These are phyloP conservation scores for Alloplasta piceator DNA, from an alignment of 2,888 invertebrate genomes.

Conservation along the genomic window DNA sequence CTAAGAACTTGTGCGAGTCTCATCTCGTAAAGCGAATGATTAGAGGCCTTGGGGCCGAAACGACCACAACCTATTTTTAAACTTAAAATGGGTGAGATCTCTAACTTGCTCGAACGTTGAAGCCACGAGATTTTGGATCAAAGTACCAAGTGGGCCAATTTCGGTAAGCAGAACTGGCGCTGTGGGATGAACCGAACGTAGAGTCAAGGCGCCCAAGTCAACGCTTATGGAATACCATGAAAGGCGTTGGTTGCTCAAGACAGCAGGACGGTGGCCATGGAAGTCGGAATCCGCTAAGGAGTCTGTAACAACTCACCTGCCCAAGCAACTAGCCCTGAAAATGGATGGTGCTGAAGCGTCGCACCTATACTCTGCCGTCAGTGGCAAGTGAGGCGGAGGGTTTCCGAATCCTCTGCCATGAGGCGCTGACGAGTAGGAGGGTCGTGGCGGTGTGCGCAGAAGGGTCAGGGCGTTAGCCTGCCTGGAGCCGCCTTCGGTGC, in stretches of 20 bases:
- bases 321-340: constrained; percentile 87
- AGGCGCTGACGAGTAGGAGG: too few species aligned
- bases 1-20: constrained; percentile 69
- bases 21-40: constrained; percentile 90
- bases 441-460: too few species aligned
- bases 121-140: constrained; percentile 81
- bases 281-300: constrained; percentile 87
- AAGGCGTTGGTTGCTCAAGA: constrained; percentile 86
- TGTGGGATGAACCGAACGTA: constrained; percentile 72
- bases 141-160: constrained; percentile 62
- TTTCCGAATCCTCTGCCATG: too few species aligned
- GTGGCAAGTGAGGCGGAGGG: too few species aligned
- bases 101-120: background rate
- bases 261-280: constrained; percentile 91
- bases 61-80: constrained; percentile 90
- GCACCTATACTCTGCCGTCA: too few species aligned
- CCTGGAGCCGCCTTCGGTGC: too few species aligned
- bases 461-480: too few species aligned
- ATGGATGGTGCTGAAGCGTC: constrained; percentile 87
- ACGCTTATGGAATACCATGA: constrained; percentile 85
- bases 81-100: constrained; percentile 88
- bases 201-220: constrained; percentile 78
- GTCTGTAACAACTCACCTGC: constrained; percentile 85
- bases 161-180: constrained; percentile 67
- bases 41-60: constrained; percentile 89